A percentile compares a stretch with the other conserved stretches of the same genome.
phyloP scores from a whole-genome alignment of 2,888 invertebrate genomes.

The Callimorpha dominula region DNA sequence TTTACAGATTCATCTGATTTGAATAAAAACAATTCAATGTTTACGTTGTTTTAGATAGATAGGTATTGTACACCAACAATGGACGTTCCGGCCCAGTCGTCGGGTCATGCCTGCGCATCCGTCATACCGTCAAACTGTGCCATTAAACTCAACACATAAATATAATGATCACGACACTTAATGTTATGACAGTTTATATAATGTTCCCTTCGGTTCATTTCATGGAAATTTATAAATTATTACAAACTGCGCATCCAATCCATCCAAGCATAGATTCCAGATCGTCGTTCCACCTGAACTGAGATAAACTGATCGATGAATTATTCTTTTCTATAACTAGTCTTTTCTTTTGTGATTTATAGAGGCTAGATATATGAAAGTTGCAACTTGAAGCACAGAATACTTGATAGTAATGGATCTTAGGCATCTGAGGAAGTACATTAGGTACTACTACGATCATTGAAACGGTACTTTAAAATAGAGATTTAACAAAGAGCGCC shows the following conservation, averaged over 20 bases:
- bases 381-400: background rate
- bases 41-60: constrained; percentile 30
- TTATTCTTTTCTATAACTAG: background rate
- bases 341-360: background rate
- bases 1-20: constrained; percentile 14
- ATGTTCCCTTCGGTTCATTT: background rate
- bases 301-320: background rate
- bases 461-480: too few species aligned
- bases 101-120: constrained; percentile 70
- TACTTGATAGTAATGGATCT: background rate
- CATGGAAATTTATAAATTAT: background rate
- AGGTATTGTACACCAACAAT: constrained; percentile 58
- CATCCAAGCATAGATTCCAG: too few species aligned
- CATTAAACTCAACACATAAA: constrained; percentile 43
- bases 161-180: constrained; percentile 18
- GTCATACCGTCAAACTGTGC: constrained; percentile 59
- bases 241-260: background rate
- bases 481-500: too few species aligned
- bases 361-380: background rate
- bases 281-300: background rate
- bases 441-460: too few species aligned
- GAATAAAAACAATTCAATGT: constrained; percentile 26
- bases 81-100: constrained; percentile 71
- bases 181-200: constrained; percentile 13
- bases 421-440: background rate